phyloP scores from a whole-genome alignment of 2,113 vertebrate genomes.

The Erythrocercus mccallii region DNA sequence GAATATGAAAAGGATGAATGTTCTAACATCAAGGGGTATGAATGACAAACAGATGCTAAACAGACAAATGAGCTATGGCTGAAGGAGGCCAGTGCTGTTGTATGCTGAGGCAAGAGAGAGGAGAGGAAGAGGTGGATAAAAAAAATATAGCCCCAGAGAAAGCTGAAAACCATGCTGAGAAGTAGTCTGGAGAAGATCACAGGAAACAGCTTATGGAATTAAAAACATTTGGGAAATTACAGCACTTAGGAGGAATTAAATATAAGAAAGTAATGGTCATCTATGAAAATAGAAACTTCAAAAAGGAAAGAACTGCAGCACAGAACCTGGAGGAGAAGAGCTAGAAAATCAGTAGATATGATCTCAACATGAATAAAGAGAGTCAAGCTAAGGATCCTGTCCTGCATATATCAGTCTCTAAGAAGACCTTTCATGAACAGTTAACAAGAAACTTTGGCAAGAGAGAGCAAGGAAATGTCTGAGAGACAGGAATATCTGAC shows the following conservation, averaged over 20 bases:
- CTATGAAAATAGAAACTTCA: constrained; percentile 46
- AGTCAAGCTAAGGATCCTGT: neutral
- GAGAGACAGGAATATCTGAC: neutral
- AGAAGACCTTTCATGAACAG: constrained; percentile 18
- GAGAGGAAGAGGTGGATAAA: constrained; percentile 65
- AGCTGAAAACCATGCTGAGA: constrained; percentile 52
- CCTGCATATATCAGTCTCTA: neutral
- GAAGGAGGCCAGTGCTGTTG: constrained; percentile 58
- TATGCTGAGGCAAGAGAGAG: constrained; percentile 35
- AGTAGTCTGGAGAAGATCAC: constrained; percentile 59
- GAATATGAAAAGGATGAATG: constrained; percentile 69
- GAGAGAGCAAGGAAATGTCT: neutral
- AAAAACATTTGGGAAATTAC: constrained; percentile 63
- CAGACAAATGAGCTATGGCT: constrained; percentile 67
- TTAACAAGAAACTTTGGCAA: constrained; percentile 37
- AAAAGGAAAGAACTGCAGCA: constrained; percentile 6
- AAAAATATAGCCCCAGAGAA: constrained; percentile 50
- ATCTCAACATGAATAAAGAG: constrained; percentile 10
- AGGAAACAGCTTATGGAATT: constrained; percentile 55
- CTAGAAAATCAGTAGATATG: constrained; percentile 12
- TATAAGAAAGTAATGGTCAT: constrained; percentile 48
- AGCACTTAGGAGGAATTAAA: constrained; percentile 56
- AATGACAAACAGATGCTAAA: constrained; percentile 71
- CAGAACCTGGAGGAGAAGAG: constrained; percentile 47
- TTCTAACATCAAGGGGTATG: constrained; percentile 65